Base-by-base conservation (phyloP, 1,140 invertebrate species). In the Nasonia longicornis region DNA sequence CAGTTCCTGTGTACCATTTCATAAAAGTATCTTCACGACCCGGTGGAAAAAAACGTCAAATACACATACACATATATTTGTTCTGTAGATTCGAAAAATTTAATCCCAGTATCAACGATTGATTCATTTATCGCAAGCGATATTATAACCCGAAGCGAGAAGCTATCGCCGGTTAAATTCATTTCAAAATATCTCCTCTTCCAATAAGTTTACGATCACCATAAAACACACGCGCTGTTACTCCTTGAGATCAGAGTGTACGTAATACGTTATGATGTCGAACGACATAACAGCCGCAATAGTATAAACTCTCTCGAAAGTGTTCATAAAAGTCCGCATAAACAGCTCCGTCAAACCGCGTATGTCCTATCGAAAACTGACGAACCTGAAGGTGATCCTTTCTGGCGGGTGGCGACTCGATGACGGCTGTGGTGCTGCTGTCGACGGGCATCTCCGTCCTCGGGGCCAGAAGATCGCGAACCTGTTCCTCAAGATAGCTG, bases 401-500 rank as follows among this genome's bases (percentile, higher is more conserved):
- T 77, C 80, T 83, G 7, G 80, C 82, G 3, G 82, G 80, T 22
- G 77, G 42, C 35, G 80, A 58, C 20, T 80, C 79, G 38, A 22
- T 66, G n/a, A 83, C 42, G 83, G 84, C 35, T 77, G 83, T 38
- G 71, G 85, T 45, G 83, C 38, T 8, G 20, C 52, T n/a, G 2
- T 58, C 52, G 22, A 83, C 80, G 11, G 84, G 73, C 1, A 89
- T 79, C 38, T 89, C 87, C 26, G 86, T 83, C 77, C 87, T 88
- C 2, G 90, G 88, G 4, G 87, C 87, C 6, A 95, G 89, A 2
- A 95, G 89, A 85, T 96, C 94, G 0, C 92, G 90, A 71, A 97
- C 96, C 88, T 97, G 96, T 84, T 97, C 96, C 87, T 97, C 96
- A 64, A 97, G 92, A 88, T 97, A 97, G 2, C 95, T 95, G 70